Evolutionary conservation across 2,797 vertebrate genomes (phyloP), one percentile per base, ranked within the genome.

Genomic region (Karalla daura): DNA sequence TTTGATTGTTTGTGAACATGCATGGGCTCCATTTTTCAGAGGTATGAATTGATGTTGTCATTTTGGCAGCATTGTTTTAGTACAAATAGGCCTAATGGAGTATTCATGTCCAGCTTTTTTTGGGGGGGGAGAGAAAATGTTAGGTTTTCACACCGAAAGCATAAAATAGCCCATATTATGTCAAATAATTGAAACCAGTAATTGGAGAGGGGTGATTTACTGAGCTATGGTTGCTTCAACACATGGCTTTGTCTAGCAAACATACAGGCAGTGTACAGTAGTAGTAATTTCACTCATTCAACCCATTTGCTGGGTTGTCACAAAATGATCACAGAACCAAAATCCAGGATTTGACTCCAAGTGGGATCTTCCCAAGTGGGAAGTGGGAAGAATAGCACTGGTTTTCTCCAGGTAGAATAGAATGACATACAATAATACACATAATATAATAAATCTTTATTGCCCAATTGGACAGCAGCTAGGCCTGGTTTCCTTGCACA

Each of bases 1-100:
- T 78, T 78, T 76, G 73, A 84, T 85, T 86, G 79, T 83, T 81
- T 70, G 56, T 63, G 69, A 85, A 74, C 62, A 76, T 18, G 58
- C 14, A 4, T 18, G 0, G 24, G 36, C 35, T 35, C 50, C 44
- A 52, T 68, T 56, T 79, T 80, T 74, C 60, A 67, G 59, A 43
- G 50, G 52, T 58, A 54, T 60, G 62, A 74, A 83, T 46, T 44
- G 63, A 67, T 53, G 49, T 50, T 72, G 71, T 75, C 78, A 76
- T 81, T 74, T 80, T 58, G 25, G 60, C 36, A 53, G 58, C 70
- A 74, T 80, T 85, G 78, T 81, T 69, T 46, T 35, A 28, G 39
- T 51, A 78, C 46, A 78, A 83, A 78, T 74, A 64, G 54, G 58
- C 49, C 66, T 80, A 50, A 80, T 76, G 49, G 58, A 65, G 70